A percentile compares a stretch with the other conserved stretches of the same genome.
phyloP scores from a whole-genome alignment of 1,140 invertebrate species.

The Fopius arisanus region DNA sequence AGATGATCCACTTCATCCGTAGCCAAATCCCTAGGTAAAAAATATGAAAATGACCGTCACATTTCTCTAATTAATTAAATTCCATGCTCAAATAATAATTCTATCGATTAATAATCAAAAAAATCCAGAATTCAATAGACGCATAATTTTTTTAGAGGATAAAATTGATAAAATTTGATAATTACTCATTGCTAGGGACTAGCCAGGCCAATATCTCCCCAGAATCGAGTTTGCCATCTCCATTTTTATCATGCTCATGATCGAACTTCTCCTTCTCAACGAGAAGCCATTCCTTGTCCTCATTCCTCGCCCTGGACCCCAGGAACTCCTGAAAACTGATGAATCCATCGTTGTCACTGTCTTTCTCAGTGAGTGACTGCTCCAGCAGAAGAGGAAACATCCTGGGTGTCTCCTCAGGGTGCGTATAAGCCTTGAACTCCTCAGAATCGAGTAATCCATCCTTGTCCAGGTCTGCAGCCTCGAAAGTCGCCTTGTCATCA shows the following conservation, averaged over 20 bases:
- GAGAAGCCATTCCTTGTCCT: conserved; percentile 83
- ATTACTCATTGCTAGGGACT: conserved; percentile 87
- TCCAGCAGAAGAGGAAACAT: conserved; percentile 88
- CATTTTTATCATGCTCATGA: conserved; percentile 85
- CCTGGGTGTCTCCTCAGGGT: conserved; percentile 90
- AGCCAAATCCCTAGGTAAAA: conserved; percentile 78
- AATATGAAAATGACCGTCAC: conserved; percentile 23
- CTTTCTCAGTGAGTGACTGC: conserved; percentile 86
- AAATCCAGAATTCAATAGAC: too few relatives aligned
- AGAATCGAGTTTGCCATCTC: conserved; percentile 82
- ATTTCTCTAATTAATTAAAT: neutral
- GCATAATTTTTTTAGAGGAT: neutral
- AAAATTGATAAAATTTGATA: conserved; percentile 6
- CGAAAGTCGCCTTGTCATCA: conserved; percentile 88
- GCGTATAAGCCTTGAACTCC: conserved; percentile 91
- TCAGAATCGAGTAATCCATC: conserved; percentile 79
- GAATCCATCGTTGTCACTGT: conserved; percentile 82
- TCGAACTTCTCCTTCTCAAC: conserved; percentile 92
- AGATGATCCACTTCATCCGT: conserved; percentile 91
- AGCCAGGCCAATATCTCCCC: conserved; percentile 90
- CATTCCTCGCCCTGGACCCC: conserved; percentile 75
- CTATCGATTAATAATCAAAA: too few relatives aligned
- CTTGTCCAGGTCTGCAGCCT: conserved; percentile 84
- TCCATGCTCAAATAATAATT: neutral
- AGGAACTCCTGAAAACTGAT: conserved; percentile 86